Evolutionary conservation across 2,888 invertebrate genomes (phyloP), one percentile per base, ranked within the genome.

Genomic region (Papilio protenor): DNA sequence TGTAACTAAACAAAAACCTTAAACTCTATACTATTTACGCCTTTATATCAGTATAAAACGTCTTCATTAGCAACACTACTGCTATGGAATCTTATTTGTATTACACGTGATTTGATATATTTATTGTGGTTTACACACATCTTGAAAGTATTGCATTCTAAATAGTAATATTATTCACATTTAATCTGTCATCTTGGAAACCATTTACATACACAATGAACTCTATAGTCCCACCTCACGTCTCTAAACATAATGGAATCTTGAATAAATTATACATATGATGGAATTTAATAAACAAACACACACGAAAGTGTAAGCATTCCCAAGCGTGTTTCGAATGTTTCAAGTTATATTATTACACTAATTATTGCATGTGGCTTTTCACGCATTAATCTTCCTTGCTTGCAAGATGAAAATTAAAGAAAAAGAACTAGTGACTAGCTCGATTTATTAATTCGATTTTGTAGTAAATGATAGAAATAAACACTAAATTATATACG

Each of bases 121-220:
- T 8, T 61, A 33, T 16, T 33, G 16, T 40, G 5, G 4, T 21
- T 40, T 40, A 45, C 2, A 40, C 16, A 69, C 33, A 40, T 64
- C 33, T 16, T 70, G 21, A 21, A 70, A 71, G 4, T 72, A 52
- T 73, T 57, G 40, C 12, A 23, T 16, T 14, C 18, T 73, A 45
- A 73, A 75, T 49, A 77, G 10, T 11, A 45, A 23, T 45, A 73
- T 33, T 59, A 70, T 69, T 69, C 27, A 77, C 33, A 70, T 71
- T 77, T 61, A 77, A 77, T 70, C 59, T 71, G 49, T 74, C 70
- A 74, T 59, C n/a, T 40, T 71, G 69, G 52, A 61, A 74, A 59
- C 70, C 74, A 77, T 77, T 77, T 75, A 47, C 77, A 77, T 77
- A 71, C 52, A 52, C 49, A 74, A 77, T 77, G 77, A 61, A 77